Base-by-base conservation (phyloP, 2,113 vertebrate species). In the Coturnix japonica region DNA sequence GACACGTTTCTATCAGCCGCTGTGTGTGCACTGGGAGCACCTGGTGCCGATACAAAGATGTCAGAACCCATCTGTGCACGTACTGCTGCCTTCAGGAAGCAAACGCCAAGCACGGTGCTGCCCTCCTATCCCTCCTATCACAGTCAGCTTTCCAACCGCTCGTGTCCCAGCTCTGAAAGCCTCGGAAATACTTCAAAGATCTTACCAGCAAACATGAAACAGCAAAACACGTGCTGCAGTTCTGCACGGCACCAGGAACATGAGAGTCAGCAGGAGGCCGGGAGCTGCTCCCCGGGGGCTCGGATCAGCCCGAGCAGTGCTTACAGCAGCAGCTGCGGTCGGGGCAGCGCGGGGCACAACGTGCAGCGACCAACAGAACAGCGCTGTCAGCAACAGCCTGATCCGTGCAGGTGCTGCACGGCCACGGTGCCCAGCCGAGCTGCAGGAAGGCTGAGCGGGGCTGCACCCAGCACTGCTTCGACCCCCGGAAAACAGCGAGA, bases 401-500 rank as follows among this genome's bases (percentile, higher is more conserved):
- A 19, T 2, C 1, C 22, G 41, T 23, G n/a, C n/a, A 67, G n/a
- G 57, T 28, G 77, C 74, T 18, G 63, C 11, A 2, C 66, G 6
- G 14, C 0, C 2, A 5, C 18, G 2, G 33, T 15, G 31, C 63
- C 23, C 2, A 37, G 8, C 1, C 0, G 9, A 11, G 21, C 0
- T 0, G 2, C 57, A n/a, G 65, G 60, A 56, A 57, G 3, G 2
- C n/a, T 11, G 20, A 57, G 1, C 19, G 4, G 37, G 78, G 37
- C 13, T 26, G 0, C 33, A 6, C 69, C 61, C 8, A 49, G 22
- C 28, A 23, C 3, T 0, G 11, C 59, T 20, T 6, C 9, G 0
- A 10, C 0, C 87, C 11, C 59, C 8, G 21, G 3, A 3, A 6
- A 39, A 59, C 37, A 33, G 4, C 1, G 0, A 8, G 46, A 7